These are phyloP conservation scores for Cebus imitator DNA, from an alignment of 2,113 vertebrate species.

Conservation along the genomic window DNA sequence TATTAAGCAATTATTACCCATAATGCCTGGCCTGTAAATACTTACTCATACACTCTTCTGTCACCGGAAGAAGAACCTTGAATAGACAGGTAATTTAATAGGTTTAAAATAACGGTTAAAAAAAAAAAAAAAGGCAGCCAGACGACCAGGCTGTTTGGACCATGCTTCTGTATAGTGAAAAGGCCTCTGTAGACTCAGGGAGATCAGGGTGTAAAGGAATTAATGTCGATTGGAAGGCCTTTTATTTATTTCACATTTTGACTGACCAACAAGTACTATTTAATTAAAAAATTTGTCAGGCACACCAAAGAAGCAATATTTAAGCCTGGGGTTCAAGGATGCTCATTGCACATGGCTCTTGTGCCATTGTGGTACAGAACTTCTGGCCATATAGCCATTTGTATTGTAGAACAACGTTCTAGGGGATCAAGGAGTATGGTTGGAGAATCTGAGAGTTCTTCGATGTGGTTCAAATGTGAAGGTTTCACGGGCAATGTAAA, in stretches of 20 bases:
- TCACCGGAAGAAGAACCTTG: background rate
- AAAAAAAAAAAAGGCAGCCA: background rate
- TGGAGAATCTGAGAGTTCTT: background rate
- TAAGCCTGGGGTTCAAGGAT: background rate
- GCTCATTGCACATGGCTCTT: background rate
- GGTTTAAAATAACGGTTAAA: background rate
- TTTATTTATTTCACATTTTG: background rate
- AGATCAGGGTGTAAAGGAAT: background rate
- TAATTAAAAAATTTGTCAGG: background rate
- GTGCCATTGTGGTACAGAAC: fast-evolving
- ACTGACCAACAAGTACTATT: background rate
- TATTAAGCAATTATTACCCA: background rate
- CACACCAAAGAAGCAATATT: background rate
- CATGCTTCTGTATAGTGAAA: fast-evolving
- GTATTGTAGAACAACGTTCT: background rate
- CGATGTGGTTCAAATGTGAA: background rate
- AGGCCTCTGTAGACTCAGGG: background rate
- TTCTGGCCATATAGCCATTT: background rate
- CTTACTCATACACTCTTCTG: background rate
- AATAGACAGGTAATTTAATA: background rate
- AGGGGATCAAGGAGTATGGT: background rate
- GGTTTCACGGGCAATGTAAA: background rate
- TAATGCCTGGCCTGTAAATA: background rate
- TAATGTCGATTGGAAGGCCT: background rate
- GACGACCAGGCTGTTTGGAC: background rate